A percentile compares a stretch with the other conserved stretches of the same genome.
Evolutionary conservation across 2,888 invertebrate genomes (phyloP).

Genomic region (Tortrix viridana): DNA sequence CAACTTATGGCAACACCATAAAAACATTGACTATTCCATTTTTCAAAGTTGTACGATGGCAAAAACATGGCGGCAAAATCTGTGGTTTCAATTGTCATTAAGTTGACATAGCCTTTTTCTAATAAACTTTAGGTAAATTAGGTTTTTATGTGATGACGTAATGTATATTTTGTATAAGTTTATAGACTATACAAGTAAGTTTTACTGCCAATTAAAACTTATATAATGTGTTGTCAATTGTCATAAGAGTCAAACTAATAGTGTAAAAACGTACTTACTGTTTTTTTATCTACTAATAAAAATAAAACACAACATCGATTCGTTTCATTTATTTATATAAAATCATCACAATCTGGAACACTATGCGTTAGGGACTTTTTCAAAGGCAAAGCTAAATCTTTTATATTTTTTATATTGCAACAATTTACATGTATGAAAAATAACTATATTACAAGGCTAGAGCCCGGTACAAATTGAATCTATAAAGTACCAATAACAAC

Average conservation of each 20-base stretch:
- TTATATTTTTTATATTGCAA: constrained; percentile 35
- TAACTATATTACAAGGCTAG: constrained; percentile 35
- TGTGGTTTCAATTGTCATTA: too few relatives aligned
- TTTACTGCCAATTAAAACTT: background rate
- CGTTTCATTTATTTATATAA: constrained; percentile 47
- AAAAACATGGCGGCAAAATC: too few relatives aligned
- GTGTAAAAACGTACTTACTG: background rate
- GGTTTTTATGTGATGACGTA: too few relatives aligned
- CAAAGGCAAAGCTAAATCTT: constrained; percentile 50
- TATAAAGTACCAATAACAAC: background rate
- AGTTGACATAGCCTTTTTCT: too few relatives aligned
- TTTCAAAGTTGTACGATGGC: too few relatives aligned
- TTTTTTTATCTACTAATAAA: constrained; percentile 10
- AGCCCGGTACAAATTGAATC: background rate
- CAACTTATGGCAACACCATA: too few relatives aligned
- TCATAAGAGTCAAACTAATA: too few relatives aligned
- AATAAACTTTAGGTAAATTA: too few relatives aligned
- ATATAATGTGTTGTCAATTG: background rate
- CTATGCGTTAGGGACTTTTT: constrained; percentile 51
- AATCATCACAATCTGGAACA: constrained; percentile 53
- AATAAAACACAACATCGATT: background rate
- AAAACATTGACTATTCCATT: too few relatives aligned
- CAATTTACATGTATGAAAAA: constrained; percentile 38
- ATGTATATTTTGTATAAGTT: too few relatives aligned
- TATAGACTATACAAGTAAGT: background rate